A percentile compares a stretch with the other conserved stretches of the same genome.
phyloP scores from a whole-genome alignment of 1,140 invertebrate genomes.

The Carcinoscorpius rotundicauda region DNA sequence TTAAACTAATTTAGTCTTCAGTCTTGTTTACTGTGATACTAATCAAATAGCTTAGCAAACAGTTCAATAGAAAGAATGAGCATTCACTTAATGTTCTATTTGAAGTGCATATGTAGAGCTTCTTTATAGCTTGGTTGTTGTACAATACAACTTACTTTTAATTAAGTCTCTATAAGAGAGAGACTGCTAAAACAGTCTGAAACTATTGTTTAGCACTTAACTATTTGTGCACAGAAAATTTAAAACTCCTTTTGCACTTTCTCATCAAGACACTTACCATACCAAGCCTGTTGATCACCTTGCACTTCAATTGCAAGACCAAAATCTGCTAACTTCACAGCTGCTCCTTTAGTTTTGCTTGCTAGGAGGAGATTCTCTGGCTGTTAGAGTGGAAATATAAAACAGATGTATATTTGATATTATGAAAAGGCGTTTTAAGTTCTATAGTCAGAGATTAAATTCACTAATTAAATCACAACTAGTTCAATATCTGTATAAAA shows the following conservation, averaged over 20 bases:
- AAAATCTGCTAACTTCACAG: constrained; percentile 98
- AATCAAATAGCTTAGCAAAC: too few relatives aligned
- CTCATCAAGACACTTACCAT: constrained; percentile 51
- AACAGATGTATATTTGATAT: not conserved
- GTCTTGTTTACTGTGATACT: too few relatives aligned
- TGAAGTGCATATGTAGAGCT: too few relatives aligned
- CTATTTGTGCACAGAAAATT: too few relatives aligned
- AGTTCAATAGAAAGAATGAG: too few relatives aligned
- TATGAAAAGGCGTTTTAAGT: too few relatives aligned
- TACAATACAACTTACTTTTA: not conserved
- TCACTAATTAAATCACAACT: not conserved
- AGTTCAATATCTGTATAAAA: not conserved
- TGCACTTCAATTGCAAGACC: constrained; percentile 98
- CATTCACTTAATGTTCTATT: too few relatives aligned
- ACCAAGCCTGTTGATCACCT: constrained; percentile 98
- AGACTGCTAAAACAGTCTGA: not conserved
- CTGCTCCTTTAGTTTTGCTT: constrained; percentile 98
- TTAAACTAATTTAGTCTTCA: too few relatives aligned
- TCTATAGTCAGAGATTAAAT: too few relatives aligned
- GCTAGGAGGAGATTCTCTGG: constrained; percentile 98
- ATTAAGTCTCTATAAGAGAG: not conserved
- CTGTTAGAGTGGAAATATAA: constrained; percentile 38
- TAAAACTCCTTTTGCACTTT: too few relatives aligned
- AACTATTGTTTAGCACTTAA: too few relatives aligned
- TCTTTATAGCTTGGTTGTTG: not conserved